Conservation (phyloP, 2,888 invertebrate species). For the Cataglyphis cursor region DNA sequence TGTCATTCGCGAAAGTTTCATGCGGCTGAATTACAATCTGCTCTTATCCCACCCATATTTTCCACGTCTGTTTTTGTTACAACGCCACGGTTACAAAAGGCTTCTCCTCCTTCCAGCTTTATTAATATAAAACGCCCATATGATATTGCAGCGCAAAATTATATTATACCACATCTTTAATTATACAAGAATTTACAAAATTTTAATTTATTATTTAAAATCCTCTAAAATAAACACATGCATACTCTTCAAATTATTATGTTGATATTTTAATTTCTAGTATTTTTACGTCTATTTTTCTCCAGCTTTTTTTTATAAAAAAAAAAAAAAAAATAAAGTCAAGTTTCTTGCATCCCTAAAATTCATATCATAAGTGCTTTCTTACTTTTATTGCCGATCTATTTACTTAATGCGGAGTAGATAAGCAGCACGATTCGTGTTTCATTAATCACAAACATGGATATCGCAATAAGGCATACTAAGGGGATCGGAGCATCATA, state of each 20-base stretch:
- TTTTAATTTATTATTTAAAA: slow-evolving; percentile 5
- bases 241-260: neutral
- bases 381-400: neutral
- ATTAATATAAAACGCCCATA: slow-evolving; percentile 6
- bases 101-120: neutral
- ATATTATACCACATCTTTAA: neutral
- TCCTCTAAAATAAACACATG: neutral
- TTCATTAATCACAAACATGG: neutral
- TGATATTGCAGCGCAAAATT: slow-evolving; percentile 1
- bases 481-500: neutral
- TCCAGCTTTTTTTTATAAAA: neutral
- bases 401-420: neutral
- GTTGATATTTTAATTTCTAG: neutral
- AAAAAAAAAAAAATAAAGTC: neutral
- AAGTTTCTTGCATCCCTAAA: neutral
- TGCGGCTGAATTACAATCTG: slow-evolving; percentile 27
- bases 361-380: neutral
- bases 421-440: neutral
- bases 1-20: slow-evolving; percentile 37
- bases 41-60: slow-evolving; percentile 12
- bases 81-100: slow-evolving; percentile 1
- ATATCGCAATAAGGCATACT: neutral
- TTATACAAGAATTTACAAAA: neutral
- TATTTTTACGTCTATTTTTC: neutral
- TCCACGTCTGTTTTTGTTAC: neutral